phyloP scores from a whole-genome alignment of 2,797 vertebrate genomes.

The Chiloscyllium punctatum region DNA sequence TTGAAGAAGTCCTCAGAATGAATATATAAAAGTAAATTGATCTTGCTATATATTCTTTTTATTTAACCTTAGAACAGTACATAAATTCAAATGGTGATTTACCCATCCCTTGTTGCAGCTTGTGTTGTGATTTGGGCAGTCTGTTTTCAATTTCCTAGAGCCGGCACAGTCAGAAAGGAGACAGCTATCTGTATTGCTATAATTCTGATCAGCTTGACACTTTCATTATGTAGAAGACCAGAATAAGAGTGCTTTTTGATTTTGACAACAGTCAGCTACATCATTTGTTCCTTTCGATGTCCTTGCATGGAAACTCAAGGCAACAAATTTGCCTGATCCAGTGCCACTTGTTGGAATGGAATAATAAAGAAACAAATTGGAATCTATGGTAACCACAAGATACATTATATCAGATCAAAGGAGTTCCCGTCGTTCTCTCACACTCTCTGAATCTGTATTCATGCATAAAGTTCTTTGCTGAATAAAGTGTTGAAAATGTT shows the following conservation, averaged over 20 bases:
- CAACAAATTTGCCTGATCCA: neutral
- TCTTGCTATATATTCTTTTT: neutral
- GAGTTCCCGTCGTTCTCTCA: neutral
- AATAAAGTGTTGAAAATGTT: neutral
- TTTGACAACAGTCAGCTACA: neutral
- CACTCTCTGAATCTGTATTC: neutral
- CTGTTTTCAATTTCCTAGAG: neutral
- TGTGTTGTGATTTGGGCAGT: neutral
- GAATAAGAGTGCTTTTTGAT: neutral
- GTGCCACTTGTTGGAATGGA: neutral
- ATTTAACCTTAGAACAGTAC: neutral
- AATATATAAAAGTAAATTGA: neutral
- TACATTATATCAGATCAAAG: neutral
- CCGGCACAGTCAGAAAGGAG: neutral
- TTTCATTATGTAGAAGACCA: neutral
- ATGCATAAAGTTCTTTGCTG: neutral
- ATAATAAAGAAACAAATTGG: neutral
- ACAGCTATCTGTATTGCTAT: neutral
- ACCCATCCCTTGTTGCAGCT: neutral
- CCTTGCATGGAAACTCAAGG: neutral
- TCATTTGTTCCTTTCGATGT: neutral
- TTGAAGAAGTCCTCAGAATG: neutral
- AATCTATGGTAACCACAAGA: neutral
- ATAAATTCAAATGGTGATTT: neutral
- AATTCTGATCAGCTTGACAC: neutral